Evolutionary conservation across 2,113 vertebrate genomes (phyloP), one percentile per base, ranked within the genome.

Genomic region (Pristiophorus japonicus): DNA sequence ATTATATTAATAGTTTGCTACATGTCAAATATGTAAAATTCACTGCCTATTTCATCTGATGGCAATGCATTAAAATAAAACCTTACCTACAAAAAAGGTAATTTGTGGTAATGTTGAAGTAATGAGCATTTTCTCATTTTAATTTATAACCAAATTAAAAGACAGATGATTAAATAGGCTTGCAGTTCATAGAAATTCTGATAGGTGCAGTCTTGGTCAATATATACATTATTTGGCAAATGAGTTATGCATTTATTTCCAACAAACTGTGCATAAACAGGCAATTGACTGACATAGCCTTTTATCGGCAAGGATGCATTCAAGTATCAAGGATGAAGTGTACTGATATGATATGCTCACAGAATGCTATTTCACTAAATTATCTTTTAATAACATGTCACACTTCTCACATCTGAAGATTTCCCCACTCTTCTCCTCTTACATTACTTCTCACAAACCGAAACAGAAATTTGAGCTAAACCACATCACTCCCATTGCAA

Each of bases 381-480:
- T 93, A 63, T 63, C 55, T 62, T 91, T 91, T 92, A 93, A 93
- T 93, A 93, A 93, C 38, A 24, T 47, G 92, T 94, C 92, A 67
- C 42, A 67, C 20, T 67, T 66, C 63, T 24, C 42, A 47, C 10
- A 94, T 47, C 65, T 45, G 38, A 94, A 67, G 18, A 45, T 67
- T 10, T 16, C 88, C 51, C 5, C 3, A 20, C 27, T 62, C 16
- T 22, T 62, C 18, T 20, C 16, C 47, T 27, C n/a, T 94, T n/a
- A 63, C 88, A 59, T 18, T 62, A n/a, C 59, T n/a, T 92, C 24
- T 42, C n/a, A 63, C 62, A 14, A 94, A 47, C 11, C 70, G 65
- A 94, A 94, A 45, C 59, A 47, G 65, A 94, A 45, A 94, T 93
- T 66, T 66, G 62, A 65, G 66, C 16, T 38, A 93, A 59, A 66